Base-by-base conservation (phyloP, 2,797 vertebrate genomes). In the Apogon talboti region DNA sequence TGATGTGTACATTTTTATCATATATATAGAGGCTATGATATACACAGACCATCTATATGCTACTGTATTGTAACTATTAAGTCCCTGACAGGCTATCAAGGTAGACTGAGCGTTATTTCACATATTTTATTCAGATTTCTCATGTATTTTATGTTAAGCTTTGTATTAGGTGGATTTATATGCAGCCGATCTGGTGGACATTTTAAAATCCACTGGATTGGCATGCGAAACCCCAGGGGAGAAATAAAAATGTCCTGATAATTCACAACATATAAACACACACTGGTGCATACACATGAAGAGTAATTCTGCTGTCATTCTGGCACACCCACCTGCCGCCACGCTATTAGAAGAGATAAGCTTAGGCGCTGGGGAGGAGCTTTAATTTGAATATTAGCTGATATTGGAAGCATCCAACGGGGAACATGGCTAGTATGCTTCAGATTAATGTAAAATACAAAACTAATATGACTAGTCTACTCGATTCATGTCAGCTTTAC, bases 361-460 rank as follows among this genome's bases (percentile, higher is more conserved):
- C 85, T 67, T 2, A 58, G 54, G 56, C 74, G 48, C 58, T 12
- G 5, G 74, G 88, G 83, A 83, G 78, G 73, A 76, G 81, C 66
- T 60, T 70, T 82, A 46, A 48, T 79, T 72, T 47, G 69, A 76
- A 77, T 75, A 74, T 86, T 82, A 81, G 65, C 57, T 0, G 7
- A 58, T 72, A 66, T 41, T 40, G 28, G 11, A 42, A 43, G 10
- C 46, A 53, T 76, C 74, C 66, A 52, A 56, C 6, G 2, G 65
- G 62, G 24, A 63, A 69, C 18, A 51, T 59, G 3, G 6, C 55
- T 18, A 18, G 72, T 70, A 88, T 48, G 60, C 59, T 49, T 59
- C 54, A 78, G 85, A 89, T 89, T 90, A 85, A 85, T 82, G 80
- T 66, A 64, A 82, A 89, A 81, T 80, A 83, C 84, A 81, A 81